A percentile compares a stretch with the other conserved stretches of the same genome.
Evolutionary conservation across 2,888 invertebrate species (phyloP).

Genomic region (Pelosia muscerda): DNA sequence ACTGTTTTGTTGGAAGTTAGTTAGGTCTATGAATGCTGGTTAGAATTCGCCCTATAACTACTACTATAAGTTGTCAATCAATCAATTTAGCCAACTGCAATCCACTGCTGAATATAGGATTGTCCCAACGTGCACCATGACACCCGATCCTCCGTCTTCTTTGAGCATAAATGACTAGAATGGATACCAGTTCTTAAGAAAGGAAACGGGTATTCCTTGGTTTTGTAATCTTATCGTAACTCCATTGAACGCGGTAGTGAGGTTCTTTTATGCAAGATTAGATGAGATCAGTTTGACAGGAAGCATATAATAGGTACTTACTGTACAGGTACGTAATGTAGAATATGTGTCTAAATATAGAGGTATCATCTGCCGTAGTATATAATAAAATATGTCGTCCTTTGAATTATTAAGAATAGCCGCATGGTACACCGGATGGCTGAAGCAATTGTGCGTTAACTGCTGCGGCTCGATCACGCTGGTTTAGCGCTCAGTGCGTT

Average conservation of each 20-base stretch:
- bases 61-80: too few relatives aligned
- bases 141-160: too few relatives aligned
- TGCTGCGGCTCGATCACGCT: slow-evolving; percentile 31
- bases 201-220: too few relatives aligned
- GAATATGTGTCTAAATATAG: background rate
- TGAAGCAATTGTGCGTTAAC: slow-evolving; percentile 57
- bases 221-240: too few relatives aligned
- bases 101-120: too few relatives aligned
- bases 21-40: background rate
- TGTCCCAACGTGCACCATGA: too few relatives aligned
- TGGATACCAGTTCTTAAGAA: too few relatives aligned
- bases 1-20: background rate
- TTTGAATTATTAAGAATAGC: slow-evolving; percentile 61
- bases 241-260: background rate
- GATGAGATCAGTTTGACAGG: too few relatives aligned
- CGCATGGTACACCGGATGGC: slow-evolving; percentile 33
- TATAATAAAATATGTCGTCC: slow-evolving; percentile 46
- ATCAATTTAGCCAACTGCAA: too few relatives aligned
- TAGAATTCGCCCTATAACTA: background rate
- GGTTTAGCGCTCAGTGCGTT: slow-evolving; percentile 32
- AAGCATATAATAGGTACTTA: too few relatives aligned
- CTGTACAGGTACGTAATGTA: too few relatives aligned
- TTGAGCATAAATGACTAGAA: too few relatives aligned
- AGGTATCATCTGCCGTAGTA: background rate
- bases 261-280: background rate